Evolutionary conservation across 1,140 invertebrate genomes (phyloP).

Genomic region (Bombus pyrosoma): DNA sequence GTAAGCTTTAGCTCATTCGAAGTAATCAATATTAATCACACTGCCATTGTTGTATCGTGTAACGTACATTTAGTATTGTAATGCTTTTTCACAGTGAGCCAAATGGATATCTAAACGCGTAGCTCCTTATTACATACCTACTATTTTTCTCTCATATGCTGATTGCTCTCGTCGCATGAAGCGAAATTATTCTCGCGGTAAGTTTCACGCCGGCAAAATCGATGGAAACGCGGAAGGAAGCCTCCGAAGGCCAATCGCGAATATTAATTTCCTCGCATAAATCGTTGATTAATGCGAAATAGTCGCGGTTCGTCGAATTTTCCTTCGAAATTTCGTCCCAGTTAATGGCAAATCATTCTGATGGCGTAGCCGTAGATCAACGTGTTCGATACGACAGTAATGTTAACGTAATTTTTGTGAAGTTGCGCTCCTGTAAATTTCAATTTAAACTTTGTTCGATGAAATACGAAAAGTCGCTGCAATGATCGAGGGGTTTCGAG

Average conservation of each 20-base stretch:
- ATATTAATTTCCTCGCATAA: too few species aligned
- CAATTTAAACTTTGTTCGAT: not conserved
- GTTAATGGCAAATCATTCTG: not conserved
- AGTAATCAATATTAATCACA: slow-evolving; percentile 62
- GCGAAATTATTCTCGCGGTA: not conserved
- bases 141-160: slow-evolving; percentile 34
- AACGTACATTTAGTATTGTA: slow-evolving; percentile 68
- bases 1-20: slow-evolving; percentile 64
- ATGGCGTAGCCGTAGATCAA: not conserved
- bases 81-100: slow-evolving; percentile 77
- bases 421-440: not conserved
- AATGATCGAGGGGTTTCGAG: too few species aligned
- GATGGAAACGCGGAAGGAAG: not conserved
- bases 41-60: slow-evolving; percentile 61
- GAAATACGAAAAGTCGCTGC: too few species aligned
- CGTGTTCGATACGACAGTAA: not conserved
- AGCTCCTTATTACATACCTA: slow-evolving; percentile 27
- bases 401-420: not conserved
- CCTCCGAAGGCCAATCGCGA: not conserved
- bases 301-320: not conserved
- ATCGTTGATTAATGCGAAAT: not conserved
- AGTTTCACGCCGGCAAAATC: not conserved
- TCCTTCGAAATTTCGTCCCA: too few species aligned
- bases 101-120: slow-evolving; percentile 55
- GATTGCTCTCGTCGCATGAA: slow-evolving; percentile 54